These are phyloP conservation scores for Rhinophrynus dorsalis DNA, from an alignment of 2,797 vertebrate species.

Conservation along the genomic window DNA sequence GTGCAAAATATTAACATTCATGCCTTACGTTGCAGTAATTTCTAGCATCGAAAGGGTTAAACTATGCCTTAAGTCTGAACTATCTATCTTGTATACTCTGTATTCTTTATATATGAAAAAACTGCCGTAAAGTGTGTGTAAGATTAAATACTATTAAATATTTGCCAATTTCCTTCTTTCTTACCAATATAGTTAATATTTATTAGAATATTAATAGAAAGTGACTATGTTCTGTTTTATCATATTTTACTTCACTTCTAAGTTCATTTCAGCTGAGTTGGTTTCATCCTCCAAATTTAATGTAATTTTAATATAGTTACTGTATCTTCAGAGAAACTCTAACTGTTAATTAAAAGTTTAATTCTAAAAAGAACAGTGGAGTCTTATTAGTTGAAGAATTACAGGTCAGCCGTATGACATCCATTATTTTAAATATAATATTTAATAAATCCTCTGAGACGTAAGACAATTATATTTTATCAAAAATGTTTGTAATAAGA, in stretches of 20 bases:
- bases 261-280: conserved; percentile 45
- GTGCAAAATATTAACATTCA: too few relatives aligned
- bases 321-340: conserved; percentile 64
- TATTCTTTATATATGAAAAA: too few relatives aligned
- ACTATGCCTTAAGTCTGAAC: too few relatives aligned
- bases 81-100: too few relatives aligned
- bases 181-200: too few relatives aligned
- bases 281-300: too few relatives aligned
- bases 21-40: too few relatives aligned
- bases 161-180: neutral
- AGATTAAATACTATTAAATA: neutral
- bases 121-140: neutral
- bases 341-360: conserved; percentile 75
- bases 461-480: conserved; percentile 68
- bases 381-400: conserved; percentile 64
- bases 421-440: conserved; percentile 61
- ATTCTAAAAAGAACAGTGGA: too few relatives aligned
- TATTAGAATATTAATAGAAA: conserved; percentile 16
- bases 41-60: too few relatives aligned
- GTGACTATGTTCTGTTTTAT: conserved; percentile 8
- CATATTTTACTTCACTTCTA: conserved; percentile 20
- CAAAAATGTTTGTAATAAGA: conserved; percentile 61
- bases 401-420: conserved; percentile 66
- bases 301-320: too few relatives aligned
- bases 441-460: conserved; percentile 67